phyloP scores from a whole-genome alignment of 2,888 invertebrate species.

The Serripes groenlandicus region DNA sequence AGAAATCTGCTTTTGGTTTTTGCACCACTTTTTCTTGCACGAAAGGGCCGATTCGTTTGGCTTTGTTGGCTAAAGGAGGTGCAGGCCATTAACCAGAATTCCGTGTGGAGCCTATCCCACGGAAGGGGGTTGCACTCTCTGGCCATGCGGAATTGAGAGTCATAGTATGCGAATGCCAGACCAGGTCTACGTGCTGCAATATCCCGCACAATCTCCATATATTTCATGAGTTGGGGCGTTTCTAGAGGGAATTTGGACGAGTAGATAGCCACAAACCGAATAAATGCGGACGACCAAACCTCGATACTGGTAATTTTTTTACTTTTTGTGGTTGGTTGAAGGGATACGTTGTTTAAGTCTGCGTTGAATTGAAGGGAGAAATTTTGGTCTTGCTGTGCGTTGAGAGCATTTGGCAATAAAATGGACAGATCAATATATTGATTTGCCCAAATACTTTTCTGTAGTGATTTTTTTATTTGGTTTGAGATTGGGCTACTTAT shows the following conservation, averaged over 20 bases:
- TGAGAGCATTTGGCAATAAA: not conserved
- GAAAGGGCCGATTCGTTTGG: slow-evolving; percentile 9
- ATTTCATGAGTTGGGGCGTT: slow-evolving; percentile 40
- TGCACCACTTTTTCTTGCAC: not conserved
- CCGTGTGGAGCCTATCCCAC: slow-evolving; percentile 40
- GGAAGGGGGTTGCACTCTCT: slow-evolving; percentile 12
- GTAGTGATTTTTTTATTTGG: not conserved
- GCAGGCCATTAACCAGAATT: slow-evolving; percentile 46
- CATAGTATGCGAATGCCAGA: slow-evolving; percentile 28
- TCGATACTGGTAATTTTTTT: slow-evolving; percentile 15
- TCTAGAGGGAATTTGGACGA: slow-evolving; percentile 25
- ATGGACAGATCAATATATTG: not conserved
- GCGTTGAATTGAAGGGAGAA: not conserved
- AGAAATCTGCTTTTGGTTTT: too few relatives aligned
- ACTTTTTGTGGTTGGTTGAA: not conserved
- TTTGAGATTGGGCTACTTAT: not conserved
- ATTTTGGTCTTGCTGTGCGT: not conserved
- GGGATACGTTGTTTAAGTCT: not conserved
- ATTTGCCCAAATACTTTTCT: not conserved
- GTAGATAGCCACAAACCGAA: slow-evolving; percentile 38
- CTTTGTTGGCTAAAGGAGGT: not conserved
- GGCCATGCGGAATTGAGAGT: slow-evolving; percentile 39
- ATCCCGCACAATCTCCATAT: slow-evolving; percentile 43
- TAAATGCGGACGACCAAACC: slow-evolving; percentile 27
- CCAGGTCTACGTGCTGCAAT: slow-evolving; percentile 36